phyloP scores from a whole-genome alignment of 23 tunicate species.

The Styela plicata region DNA sequence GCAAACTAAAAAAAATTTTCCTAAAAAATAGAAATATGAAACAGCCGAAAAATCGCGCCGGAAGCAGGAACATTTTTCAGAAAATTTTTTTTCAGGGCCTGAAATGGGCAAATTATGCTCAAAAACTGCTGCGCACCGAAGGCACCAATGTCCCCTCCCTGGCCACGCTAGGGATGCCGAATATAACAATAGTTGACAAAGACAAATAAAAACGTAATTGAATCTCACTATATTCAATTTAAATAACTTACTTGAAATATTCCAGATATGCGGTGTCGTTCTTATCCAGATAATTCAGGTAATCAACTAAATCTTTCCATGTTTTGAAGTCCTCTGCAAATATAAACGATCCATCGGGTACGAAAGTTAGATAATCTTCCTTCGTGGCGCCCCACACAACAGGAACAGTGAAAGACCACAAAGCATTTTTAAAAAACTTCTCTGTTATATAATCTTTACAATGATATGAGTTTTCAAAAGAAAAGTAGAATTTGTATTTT shows the following conservation, averaged over 20 bases:
- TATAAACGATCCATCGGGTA: neutral
- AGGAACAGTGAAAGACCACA: neutral
- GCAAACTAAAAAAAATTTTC: too few species aligned
- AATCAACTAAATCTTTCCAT: neutral
- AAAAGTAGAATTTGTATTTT: slow-evolving; percentile 27
- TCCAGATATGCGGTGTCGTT: slow-evolving; percentile 10
- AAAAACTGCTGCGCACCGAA: too few species aligned
- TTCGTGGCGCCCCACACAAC: slow-evolving; percentile 9
- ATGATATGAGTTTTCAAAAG: slow-evolving; percentile 30
- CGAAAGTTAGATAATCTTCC: neutral
- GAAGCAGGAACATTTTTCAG: too few species aligned
- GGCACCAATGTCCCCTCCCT: too few species aligned
- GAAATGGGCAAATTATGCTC: too few species aligned
- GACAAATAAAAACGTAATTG: too few species aligned
- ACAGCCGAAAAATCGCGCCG: too few species aligned
- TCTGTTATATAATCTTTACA: slow-evolving; percentile 20
- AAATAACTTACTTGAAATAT: neutral
- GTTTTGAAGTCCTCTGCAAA: neutral
- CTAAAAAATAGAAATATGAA: too few species aligned
- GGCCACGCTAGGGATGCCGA: too few species aligned
- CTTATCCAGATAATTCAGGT: neutral
- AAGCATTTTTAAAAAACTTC: neutral
- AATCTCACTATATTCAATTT: too few species aligned
- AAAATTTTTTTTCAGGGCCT: too few species aligned
- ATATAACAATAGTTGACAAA: too few species aligned